phyloP scores from a whole-genome alignment of 2,888 invertebrate genomes.

The Ryuthela nishihirai region DNA sequence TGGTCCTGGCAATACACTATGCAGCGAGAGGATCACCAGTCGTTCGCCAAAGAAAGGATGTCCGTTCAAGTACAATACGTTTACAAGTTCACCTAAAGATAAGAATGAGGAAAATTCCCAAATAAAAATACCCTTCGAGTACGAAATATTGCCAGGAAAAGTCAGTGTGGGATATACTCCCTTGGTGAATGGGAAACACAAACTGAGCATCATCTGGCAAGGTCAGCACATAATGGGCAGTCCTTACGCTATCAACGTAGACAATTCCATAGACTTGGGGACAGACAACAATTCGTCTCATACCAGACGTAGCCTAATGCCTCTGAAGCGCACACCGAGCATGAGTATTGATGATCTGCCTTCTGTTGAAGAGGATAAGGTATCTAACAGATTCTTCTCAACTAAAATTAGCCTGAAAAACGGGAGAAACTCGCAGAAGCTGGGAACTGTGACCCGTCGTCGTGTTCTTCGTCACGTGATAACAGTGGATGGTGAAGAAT shows the following conservation, averaged over 20 bases:
- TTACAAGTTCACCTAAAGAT: too few relatives aligned
- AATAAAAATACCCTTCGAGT: slow-evolving; percentile 41
- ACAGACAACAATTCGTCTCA: not conserved
- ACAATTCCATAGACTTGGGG: slow-evolving; percentile 15
- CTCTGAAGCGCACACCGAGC: not conserved
- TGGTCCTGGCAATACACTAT: slow-evolving; percentile 46
- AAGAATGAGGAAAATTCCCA: not conserved
- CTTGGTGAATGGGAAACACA: slow-evolving; percentile 38
- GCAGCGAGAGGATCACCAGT: slow-evolving; percentile 30
- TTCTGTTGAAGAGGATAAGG: too few relatives aligned
- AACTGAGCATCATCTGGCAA: slow-evolving; percentile 42
- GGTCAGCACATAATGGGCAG: slow-evolving; percentile 43
- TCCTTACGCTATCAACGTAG: slow-evolving; percentile 42
- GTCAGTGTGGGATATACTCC: slow-evolving; percentile 42
- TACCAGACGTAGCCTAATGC: not conserved
- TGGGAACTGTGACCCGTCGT: slow-evolving; percentile 1
- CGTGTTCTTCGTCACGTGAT: slow-evolving; percentile 14
- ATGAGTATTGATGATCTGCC: not conserved
- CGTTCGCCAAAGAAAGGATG: slow-evolving; percentile 7
- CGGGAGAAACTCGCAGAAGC: not conserved
- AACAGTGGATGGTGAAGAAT: slow-evolving; percentile 8
- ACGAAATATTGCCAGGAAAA: slow-evolving; percentile 35
- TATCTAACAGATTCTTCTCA: not conserved
- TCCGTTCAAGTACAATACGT: too few relatives aligned
- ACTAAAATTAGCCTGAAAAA: not conserved